Evolutionary conservation across 2,113 vertebrate species (phyloP).

Genomic region (Calidris pugnax): DNA sequence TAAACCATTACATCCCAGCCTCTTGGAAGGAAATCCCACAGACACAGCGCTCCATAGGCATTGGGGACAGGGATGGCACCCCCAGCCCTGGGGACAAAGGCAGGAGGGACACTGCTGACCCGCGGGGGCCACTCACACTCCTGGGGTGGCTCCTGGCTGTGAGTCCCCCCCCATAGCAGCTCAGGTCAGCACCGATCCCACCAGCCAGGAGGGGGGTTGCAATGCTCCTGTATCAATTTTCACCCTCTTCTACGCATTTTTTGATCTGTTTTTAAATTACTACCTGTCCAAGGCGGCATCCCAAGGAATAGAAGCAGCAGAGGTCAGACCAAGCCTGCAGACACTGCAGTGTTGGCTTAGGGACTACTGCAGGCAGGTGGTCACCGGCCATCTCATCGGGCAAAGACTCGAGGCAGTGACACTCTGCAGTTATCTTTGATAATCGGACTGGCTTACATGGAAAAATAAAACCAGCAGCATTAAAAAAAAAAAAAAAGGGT

Average conservation of each 20-base stretch:
- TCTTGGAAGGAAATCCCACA: background rate
- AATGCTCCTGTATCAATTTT: background rate
- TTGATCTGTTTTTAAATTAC: background rate
- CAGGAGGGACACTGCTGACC: background rate
- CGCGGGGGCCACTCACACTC: rapidly evolving
- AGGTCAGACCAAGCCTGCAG: background rate
- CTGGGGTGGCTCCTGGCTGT: rapidly evolving
- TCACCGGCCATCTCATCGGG: background rate
- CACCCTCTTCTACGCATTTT: background rate
- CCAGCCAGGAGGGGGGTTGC: background rate
- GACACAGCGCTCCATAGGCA: background rate
- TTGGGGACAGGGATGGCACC: background rate
- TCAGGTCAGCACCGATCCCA: background rate
- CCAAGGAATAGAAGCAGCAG: background rate
- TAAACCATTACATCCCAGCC: too few relatives aligned
- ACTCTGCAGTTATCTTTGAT: background rate
- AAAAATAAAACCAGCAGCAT: background rate
- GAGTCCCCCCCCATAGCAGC: rapidly evolving
- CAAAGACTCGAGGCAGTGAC: background rate
- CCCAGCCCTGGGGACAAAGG: background rate
- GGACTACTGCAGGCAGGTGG: background rate
- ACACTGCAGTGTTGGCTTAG: background rate
- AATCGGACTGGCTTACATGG: background rate
- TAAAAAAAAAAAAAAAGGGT: background rate
- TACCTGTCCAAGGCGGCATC: background rate